phyloP scores from a whole-genome alignment of 2,113 vertebrate species.

The Uria lomvia region DNA sequence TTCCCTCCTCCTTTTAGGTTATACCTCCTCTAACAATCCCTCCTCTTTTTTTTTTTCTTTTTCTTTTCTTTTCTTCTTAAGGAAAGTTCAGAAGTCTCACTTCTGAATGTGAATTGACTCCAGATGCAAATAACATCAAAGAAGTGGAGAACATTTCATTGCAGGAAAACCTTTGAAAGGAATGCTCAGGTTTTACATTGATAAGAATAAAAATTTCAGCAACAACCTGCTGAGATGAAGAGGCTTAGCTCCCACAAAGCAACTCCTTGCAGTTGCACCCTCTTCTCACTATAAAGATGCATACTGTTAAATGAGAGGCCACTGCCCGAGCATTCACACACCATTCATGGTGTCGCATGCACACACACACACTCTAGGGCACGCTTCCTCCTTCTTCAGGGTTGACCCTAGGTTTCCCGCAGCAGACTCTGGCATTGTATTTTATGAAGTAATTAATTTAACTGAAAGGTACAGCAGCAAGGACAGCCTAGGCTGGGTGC shows the following conservation, averaged over 20 bases:
- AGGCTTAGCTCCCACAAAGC: not conserved
- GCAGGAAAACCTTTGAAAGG: not conserved
- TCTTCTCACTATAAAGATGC: not conserved
- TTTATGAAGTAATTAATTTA: not conserved
- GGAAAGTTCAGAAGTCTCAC: not conserved
- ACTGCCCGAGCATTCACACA: not conserved
- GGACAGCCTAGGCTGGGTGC: not conserved
- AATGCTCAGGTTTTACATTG: not conserved
- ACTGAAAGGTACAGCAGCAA: not conserved
- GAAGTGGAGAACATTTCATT: not conserved
- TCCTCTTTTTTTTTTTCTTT: too few species aligned
- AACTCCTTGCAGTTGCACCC: not conserved
- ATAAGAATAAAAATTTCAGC: not conserved
- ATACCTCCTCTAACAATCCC: not conserved
- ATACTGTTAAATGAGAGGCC: not conserved
- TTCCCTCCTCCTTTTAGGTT: not conserved
- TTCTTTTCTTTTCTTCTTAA: not conserved
- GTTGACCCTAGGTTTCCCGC: not conserved
- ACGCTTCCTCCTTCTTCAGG: not conserved
- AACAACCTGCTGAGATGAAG: not conserved
- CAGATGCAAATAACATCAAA: slow-evolving; percentile 4
- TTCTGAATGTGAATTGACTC: not conserved
- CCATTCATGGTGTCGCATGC: not conserved
- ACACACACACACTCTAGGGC: not conserved
- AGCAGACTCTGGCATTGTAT: not conserved